Conservation (phyloP, 1,140 invertebrate species). For the Brachionus calyciflorus region DNA sequence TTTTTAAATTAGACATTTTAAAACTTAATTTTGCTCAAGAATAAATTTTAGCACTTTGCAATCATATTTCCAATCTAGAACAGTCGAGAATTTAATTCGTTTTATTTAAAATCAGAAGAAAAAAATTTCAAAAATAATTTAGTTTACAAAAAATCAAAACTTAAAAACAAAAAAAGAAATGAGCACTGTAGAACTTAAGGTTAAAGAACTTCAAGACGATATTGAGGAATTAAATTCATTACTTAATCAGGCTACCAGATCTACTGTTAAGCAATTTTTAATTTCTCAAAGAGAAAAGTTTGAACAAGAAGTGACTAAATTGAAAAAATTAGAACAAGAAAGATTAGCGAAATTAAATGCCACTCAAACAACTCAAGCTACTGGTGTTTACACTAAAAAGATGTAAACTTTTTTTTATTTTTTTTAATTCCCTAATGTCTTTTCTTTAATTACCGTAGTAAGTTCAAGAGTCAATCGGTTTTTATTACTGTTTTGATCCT, state of each 20-base stretch:
- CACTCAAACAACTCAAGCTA: not conserved
- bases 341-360: not conserved
- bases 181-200: not conserved
- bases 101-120: not conserved
- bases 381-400: conserved; percentile 12
- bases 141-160: not conserved
- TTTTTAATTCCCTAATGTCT: too few relatives aligned
- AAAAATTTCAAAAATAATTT: not conserved
- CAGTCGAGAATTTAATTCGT: not conserved
- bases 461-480: too few relatives aligned
- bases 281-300: not conserved
- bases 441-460: too few relatives aligned
- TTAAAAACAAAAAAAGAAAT: not conserved
- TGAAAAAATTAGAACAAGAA: conserved; percentile 4
- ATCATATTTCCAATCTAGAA: not conserved
- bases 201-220: conserved; percentile 20
- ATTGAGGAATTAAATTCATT: conserved; percentile 7
- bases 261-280: conserved; percentile 14
- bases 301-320: not conserved
- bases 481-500: too few relatives aligned
- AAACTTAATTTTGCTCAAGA: not conserved
- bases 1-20: not conserved
- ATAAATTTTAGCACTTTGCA: too few relatives aligned
- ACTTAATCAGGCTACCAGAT: not conserved
- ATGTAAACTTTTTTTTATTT: conserved; percentile 25